Evolutionary conservation across 2,113 vertebrate species (phyloP), one percentile per base, ranked within the genome.

Genomic region (Charadrius vociferus): DNA sequence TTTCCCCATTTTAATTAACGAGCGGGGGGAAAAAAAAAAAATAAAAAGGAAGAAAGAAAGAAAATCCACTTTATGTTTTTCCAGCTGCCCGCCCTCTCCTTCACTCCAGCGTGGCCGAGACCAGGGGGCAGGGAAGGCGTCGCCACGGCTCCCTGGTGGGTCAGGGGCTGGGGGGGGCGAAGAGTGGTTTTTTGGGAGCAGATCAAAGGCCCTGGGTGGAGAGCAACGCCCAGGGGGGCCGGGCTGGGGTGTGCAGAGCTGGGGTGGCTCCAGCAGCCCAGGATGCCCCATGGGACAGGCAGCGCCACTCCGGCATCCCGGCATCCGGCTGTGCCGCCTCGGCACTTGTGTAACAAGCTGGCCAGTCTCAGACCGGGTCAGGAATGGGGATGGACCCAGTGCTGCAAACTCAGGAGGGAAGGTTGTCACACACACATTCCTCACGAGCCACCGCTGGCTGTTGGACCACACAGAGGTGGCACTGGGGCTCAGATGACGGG

Each of bases 21-120:
- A 47, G 1, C 0, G 3, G 10, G 4, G 9, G 98, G 96, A 97
- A 97, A 97, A 96, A 94, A 96, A 97, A 97, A 97, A 95, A 90
- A 65, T 78, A 18, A 97, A 97, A 84, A 91, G 94, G 80, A 93
- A 95, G 68, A 95, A 97, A 95, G 79, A 90, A 94, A 96, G 94
- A 96, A 96, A 97, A 94, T 91, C 52, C 52, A 94, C 73, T 93
- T 90, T 55, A 93, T 87, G 73, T 93, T 95, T 92, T 92, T 96
- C 81, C 78, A 95, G 34, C 67, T 37, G 34, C 59, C 36, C 2
- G 8, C 81, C 32, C 12, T 70, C 75, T 78, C 73, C 65, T 26
- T 97, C 3, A 8, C 72, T 93, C 85, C 50, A 19, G 72, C 9
- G 5, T 59, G 18, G 80, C 96, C 39, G 55, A 95, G 95, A 97